Percentiles rank a stretch among this genome's conserved stretches.
phyloP scores from a whole-genome alignment of 2,113 vertebrate genomes.

The Myodes glareolus region DNA sequence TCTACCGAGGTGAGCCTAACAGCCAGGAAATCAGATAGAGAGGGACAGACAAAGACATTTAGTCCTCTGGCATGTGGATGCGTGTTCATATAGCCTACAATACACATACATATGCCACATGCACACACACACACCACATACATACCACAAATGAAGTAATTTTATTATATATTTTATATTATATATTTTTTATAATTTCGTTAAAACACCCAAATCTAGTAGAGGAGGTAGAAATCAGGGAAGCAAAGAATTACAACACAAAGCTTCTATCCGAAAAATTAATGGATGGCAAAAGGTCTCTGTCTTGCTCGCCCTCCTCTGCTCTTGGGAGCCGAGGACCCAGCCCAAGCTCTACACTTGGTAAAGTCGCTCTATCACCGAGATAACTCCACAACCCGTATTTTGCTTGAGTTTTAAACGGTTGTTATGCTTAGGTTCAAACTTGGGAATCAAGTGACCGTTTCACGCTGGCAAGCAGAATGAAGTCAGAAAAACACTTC shows the following conservation, averaged over 20 bases:
- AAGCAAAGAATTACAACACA: background rate
- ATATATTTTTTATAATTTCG: background rate
- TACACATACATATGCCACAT: background rate
- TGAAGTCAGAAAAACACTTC: background rate
- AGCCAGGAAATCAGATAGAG: too few relatives aligned
- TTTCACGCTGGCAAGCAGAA: background rate
- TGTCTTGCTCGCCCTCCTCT: background rate
- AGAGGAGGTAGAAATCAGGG: background rate
- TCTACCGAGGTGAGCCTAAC: too few relatives aligned
- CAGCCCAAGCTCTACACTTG: background rate
- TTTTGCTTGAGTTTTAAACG: background rate
- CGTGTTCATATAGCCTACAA: background rate
- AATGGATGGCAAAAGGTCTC: background rate
- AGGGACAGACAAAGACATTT: too few relatives aligned
- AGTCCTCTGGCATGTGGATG: background rate
- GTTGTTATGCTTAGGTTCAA: background rate
- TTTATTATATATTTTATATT: background rate
- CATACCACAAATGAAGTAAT: background rate
- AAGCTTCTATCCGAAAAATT: background rate
- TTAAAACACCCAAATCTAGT: background rate
- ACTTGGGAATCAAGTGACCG: background rate
- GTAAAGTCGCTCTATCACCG: background rate
- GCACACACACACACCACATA: too few relatives aligned
- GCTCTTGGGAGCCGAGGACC: background rate
- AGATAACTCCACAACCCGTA: too few relatives aligned